Conservation (phyloP, 2,113 vertebrate genomes). For the Danionella cerebrum region DNA sequence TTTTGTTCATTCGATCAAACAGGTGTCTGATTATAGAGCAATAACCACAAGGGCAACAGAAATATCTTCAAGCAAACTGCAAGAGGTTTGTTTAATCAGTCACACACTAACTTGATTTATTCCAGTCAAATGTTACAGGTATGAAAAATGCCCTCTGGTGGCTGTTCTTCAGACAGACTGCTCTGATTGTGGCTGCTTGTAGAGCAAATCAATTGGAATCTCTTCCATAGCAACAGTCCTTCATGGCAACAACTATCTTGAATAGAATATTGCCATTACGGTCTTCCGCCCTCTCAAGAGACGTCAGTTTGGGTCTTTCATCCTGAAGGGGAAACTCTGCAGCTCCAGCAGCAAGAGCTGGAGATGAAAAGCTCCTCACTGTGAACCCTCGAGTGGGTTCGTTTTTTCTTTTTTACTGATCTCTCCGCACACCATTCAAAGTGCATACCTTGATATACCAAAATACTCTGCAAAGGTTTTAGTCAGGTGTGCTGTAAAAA, state of each 20-base stretch:
- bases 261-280: slow-evolving; percentile 48
- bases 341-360: background rate
- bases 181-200: slow-evolving; percentile 9
- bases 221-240: slow-evolving; percentile 69
- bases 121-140: background rate
- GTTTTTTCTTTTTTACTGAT: no score
- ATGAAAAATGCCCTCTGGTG: slow-evolving; percentile 66
- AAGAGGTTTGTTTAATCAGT: background rate
- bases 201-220: slow-evolving; percentile 31
- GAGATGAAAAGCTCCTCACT: background rate
- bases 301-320: slow-evolving; percentile 9
- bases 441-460: no score
- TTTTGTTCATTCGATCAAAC: background rate
- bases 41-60: background rate
- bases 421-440: no score
- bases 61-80: background rate
- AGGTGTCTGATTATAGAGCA: background rate
- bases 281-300: slow-evolving; percentile 48
- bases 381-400: background rate
- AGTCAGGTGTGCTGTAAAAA: no score
- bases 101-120: background rate
- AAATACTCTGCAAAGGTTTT: no score
- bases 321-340: slow-evolving; percentile 18
- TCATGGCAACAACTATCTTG: slow-evolving; percentile 67
- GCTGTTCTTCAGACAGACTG: slow-evolving; percentile 25